phyloP scores from a whole-genome alignment of 2,113 vertebrate species.

The Laterallus jamaicensis region DNA sequence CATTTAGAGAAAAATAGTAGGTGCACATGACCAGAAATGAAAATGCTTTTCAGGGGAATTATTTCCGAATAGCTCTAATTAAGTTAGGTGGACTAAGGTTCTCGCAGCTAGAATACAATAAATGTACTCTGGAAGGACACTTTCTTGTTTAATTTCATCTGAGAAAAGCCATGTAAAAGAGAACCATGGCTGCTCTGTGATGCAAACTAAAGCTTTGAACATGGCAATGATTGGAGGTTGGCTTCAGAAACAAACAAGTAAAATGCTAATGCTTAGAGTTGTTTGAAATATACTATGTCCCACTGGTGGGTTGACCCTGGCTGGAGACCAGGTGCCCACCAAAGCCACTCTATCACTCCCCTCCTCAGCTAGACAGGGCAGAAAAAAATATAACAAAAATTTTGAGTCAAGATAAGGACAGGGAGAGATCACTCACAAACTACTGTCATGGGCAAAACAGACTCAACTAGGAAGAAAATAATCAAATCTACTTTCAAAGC shows the following conservation, averaged over 20 bases:
- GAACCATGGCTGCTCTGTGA: not conserved
- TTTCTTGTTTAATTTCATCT: not conserved
- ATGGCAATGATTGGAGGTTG: not conserved
- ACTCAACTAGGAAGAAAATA: not conserved
- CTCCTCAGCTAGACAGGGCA: too few relatives aligned
- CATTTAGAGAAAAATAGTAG: not conserved
- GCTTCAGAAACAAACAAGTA: not conserved
- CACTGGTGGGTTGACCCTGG: not conserved
- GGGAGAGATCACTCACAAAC: not conserved
- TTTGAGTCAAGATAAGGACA: not conserved
- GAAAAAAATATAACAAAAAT: not conserved
- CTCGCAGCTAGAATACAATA: not conserved
- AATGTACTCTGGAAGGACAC: not conserved
- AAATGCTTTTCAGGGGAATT: not conserved
- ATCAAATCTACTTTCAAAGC: too few relatives aligned
- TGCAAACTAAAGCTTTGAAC: not conserved
- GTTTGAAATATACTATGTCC: not conserved
- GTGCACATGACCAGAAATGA: not conserved
- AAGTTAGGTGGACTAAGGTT: not conserved
- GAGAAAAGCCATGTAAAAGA: not conserved
- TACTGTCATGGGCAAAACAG: not conserved
- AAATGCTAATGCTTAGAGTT: not conserved
- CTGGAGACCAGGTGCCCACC: not conserved
- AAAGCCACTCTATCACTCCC: accelerated
- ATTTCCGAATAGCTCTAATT: not conserved